phyloP scores from a whole-genome alignment of 2,888 invertebrate genomes.

The Drosophila mulleri region DNA sequence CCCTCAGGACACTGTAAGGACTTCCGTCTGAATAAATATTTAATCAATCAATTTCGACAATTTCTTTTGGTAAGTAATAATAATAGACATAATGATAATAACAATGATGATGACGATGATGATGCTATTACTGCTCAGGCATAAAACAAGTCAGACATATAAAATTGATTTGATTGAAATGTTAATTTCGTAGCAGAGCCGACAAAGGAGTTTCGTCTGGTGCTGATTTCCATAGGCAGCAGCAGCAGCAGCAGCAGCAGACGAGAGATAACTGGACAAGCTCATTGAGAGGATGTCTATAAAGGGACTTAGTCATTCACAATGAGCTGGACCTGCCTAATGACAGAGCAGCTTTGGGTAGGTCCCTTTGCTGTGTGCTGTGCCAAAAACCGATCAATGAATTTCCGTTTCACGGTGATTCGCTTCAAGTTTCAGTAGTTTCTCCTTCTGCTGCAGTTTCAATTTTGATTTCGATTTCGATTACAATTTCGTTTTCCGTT shows the following conservation, averaged over 20 bases:
- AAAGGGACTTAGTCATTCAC: slow-evolving; percentile 48
- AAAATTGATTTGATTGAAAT: slow-evolving; percentile 80
- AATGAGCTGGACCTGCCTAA: slow-evolving; percentile 33
- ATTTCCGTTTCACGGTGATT: slow-evolving; percentile 55
- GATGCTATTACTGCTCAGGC: slow-evolving; percentile 50
- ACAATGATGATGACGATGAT: slow-evolving; percentile 24
- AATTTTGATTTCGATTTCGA: slow-evolving; percentile 43
- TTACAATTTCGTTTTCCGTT: slow-evolving; percentile 40
- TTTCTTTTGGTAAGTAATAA: slow-evolving; percentile 51
- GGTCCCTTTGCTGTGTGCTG: slow-evolving; percentile 3
- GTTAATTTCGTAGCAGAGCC: slow-evolving; percentile 65
- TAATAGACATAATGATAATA: slow-evolving; percentile 32
- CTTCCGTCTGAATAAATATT: slow-evolving; percentile 70
- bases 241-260: not conserved
- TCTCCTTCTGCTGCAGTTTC: slow-evolving; percentile 21
- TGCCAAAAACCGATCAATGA: slow-evolving; percentile 42
- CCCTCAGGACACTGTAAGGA: slow-evolving; percentile 53
- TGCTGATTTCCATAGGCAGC: slow-evolving; percentile 49
- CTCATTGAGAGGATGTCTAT: slow-evolving; percentile 28
- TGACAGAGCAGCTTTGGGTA: slow-evolving; percentile 44
- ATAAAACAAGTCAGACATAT: slow-evolving; percentile 77
- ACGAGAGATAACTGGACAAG: slow-evolving; percentile 23
- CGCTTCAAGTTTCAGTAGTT: slow-evolving; percentile 32
- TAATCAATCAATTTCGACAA: slow-evolving; percentile 64
- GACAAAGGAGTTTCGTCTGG: slow-evolving; percentile 34